These are phyloP conservation scores for Cerastis rubricosa DNA, from an alignment of 2,888 invertebrate species.

Conservation along the genomic window DNA sequence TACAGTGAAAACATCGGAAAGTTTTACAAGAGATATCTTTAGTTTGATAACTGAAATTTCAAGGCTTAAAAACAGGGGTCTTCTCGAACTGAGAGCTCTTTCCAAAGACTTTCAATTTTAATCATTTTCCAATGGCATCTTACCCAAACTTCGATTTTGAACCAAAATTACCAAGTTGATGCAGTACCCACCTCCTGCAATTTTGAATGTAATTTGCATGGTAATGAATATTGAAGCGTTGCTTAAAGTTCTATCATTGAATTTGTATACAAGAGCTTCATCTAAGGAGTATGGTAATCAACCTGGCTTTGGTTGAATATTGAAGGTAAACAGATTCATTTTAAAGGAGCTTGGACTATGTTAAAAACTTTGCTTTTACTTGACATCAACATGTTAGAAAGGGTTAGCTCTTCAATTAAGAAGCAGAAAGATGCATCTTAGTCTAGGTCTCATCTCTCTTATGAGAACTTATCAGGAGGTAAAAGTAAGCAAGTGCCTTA, in stretches of 20 bases:
- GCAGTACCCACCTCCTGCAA: constrained; percentile 9
- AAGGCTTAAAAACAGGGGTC: constrained; percentile 1
- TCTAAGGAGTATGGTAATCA: constrained; percentile 20
- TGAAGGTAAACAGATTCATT: neutral
- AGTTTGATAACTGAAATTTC: neutral
- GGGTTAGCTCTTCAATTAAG: too few relatives aligned
- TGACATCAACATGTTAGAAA: too few relatives aligned
- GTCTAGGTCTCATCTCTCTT: too few relatives aligned
- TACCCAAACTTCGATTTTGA: constrained; percentile 41
- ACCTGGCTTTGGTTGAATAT: neutral
- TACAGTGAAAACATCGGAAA: neutral
- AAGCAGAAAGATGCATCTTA: too few relatives aligned
- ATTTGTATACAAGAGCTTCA: constrained; percentile 31
- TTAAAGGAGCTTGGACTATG: neutral
- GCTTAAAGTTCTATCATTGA: constrained; percentile 23
- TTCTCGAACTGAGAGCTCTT: constrained; percentile 18
- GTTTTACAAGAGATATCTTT: neutral
- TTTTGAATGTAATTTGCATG: constrained; percentile 41
- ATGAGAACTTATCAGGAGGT: too few relatives aligned
- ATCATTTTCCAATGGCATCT: constrained; percentile 7
- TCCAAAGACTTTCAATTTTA: constrained; percentile 11
- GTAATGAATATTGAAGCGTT: constrained; percentile 39
- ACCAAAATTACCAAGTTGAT: constrained; percentile 16
- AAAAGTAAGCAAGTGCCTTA: too few relatives aligned
- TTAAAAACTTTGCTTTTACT: neutral